A percentile compares a stretch with the other conserved stretches of the same genome.
Conservation (phyloP, 2,888 invertebrate species). For the Volucella zonaria region DNA sequence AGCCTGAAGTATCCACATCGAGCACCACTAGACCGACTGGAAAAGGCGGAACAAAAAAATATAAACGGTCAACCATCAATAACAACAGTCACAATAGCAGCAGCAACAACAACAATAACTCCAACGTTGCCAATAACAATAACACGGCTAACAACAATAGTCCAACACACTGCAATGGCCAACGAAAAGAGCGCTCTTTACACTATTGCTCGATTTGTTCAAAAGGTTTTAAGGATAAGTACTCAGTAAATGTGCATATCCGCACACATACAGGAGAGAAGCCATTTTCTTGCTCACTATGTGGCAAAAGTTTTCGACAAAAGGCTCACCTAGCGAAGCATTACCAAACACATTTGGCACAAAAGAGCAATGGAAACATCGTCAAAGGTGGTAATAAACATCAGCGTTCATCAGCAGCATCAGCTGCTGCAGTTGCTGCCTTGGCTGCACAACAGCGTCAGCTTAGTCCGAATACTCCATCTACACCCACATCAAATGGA, state of each 20-base stretch:
- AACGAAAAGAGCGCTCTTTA: conserved; percentile 92
- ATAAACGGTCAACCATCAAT: conserved; percentile 86
- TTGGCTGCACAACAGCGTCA: conserved; percentile 77
- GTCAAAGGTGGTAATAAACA: conserved; percentile 83
- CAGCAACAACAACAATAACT: conserved; percentile 74
- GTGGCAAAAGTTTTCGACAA: conserved; percentile 96
- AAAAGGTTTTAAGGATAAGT: conserved; percentile 97
- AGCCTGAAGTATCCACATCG: conserved; percentile 85
- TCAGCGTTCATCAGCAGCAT: conserved; percentile 73
- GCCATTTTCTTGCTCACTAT: conserved; percentile 96
- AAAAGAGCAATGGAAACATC: conserved; percentile 88
- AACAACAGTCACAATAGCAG: conserved; percentile 79
- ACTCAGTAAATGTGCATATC: conserved; percentile 98
- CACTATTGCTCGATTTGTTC: conserved; percentile 97
- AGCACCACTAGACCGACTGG: conserved; percentile 79
- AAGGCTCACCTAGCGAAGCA: conserved; percentile 96
- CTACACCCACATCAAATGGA: conserved; percentile 70
- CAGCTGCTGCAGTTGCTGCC: conserved; percentile 68
- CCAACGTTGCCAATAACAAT: conserved; percentile 77
- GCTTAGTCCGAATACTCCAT: conserved; percentile 75
- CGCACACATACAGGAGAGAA: conserved; percentile 99
- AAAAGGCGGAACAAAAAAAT: conserved; percentile 87
- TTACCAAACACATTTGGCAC: conserved; percentile 95
- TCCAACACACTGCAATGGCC: conserved; percentile 84
- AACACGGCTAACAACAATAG: conserved; percentile 79